Evolutionary conservation across 2,888 invertebrate genomes (phyloP).

Genomic region (Suillia variegata): DNA sequence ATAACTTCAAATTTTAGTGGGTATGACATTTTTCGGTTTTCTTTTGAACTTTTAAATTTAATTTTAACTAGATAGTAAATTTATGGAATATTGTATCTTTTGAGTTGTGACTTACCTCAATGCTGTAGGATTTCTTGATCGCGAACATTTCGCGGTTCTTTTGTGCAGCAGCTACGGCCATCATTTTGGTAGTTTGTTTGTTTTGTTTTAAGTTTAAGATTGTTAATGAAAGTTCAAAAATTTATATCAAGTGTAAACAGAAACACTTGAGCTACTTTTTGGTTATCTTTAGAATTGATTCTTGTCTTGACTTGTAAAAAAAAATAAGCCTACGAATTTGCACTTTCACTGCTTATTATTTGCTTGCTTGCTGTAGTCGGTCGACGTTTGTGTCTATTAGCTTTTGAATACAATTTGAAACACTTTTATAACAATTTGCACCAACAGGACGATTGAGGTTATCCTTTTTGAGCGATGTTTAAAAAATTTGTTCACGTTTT

Average conservation of each 20-base stretch:
- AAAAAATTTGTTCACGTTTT: slow-evolving; percentile 19
- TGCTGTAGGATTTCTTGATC: slow-evolving; percentile 96
- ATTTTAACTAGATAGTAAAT: too few relatives aligned
- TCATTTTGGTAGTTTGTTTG: slow-evolving; percentile 64
- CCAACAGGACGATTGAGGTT: slow-evolving; percentile 27
- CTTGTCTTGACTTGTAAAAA: slow-evolving; percentile 10
- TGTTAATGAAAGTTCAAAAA: slow-evolving; percentile 50
- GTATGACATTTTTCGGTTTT: too few relatives aligned
- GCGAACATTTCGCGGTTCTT: slow-evolving; percentile 96
- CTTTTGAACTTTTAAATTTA: too few relatives aligned
- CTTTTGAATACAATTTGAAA: slow-evolving; percentile 13
- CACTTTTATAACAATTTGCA: slow-evolving; percentile 10
- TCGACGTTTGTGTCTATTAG: slow-evolving; percentile 6
- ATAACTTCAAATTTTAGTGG: too few relatives aligned
- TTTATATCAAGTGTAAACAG: slow-evolving; percentile 42
- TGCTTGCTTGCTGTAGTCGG: slow-evolving; percentile 32
- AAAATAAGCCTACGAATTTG: slow-evolving; percentile 55
- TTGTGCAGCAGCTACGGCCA: slow-evolving; percentile 90
- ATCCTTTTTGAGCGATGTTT: slow-evolving; percentile 17
- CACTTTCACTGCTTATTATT: slow-evolving; percentile 56
- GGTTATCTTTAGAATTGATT: slow-evolving; percentile 6
- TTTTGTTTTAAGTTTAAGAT: slow-evolving; percentile 29
- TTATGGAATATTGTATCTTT: too few relatives aligned
- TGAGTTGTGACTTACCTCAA: slow-evolving; percentile 93
- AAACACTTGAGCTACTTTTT: slow-evolving; percentile 50